Evolutionary conservation across 2,888 invertebrate genomes (phyloP).

Genomic region (Eupithecia dodoneata): DNA sequence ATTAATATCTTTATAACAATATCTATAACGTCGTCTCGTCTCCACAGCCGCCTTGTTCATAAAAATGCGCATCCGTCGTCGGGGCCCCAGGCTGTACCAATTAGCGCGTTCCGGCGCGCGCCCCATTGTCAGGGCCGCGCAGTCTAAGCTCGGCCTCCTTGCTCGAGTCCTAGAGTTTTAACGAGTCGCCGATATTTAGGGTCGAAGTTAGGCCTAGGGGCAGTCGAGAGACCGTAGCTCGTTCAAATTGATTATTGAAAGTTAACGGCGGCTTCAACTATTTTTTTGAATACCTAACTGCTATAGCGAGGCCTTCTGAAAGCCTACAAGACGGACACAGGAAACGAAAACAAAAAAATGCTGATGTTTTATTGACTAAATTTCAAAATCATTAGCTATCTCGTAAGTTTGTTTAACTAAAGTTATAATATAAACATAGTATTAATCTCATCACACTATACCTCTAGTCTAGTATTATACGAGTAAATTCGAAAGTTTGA

Average conservation of each 20-base stretch:
- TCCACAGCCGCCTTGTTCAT: not conserved
- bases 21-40: not conserved
- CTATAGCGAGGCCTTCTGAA: too few relatives aligned
- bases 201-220: not conserved
- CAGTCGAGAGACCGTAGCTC: not conserved
- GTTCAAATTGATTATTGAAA: not conserved
- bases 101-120: slow-evolving; percentile 54
- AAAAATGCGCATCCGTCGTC: slow-evolving; percentile 56
- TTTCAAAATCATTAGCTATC: too few relatives aligned
- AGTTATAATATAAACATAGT: too few relatives aligned
- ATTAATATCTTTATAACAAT: not conserved
- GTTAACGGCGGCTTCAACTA: not conserved
- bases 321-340: too few relatives aligned
- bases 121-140: not conserved
- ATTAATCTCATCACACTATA: too few relatives aligned
- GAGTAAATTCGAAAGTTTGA: too few relatives aligned
- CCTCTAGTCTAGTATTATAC: too few relatives aligned
- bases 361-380: too few relatives aligned
- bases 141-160: not conserved
- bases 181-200: not conserved
- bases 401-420: too few relatives aligned
- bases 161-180: slow-evolving; percentile 1
- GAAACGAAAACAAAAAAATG: too few relatives aligned
- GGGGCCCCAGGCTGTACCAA: slow-evolving; percentile 72
- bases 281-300: too few relatives aligned